Evolutionary conservation across 2,113 vertebrate genomes (phyloP).

Genomic region (Engystomops pustulosus): DNA sequence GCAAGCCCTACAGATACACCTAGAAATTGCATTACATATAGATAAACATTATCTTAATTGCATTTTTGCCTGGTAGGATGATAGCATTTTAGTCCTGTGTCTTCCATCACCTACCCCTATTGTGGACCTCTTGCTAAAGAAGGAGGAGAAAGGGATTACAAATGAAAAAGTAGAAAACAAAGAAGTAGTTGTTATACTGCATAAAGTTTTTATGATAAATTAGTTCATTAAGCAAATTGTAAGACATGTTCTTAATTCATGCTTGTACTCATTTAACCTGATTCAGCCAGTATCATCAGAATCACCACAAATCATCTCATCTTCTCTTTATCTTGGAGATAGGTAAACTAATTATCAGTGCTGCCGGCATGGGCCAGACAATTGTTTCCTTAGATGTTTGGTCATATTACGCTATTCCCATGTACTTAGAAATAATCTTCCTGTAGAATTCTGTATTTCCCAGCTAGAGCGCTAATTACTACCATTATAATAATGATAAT

Average conservation of each 20-base stretch:
- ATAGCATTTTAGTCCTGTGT: no score
- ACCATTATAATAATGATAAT: slow-evolving; percentile 42
- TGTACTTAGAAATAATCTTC: slow-evolving; percentile 17
- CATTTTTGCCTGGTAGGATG: no score
- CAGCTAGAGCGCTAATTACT: slow-evolving; percentile 36
- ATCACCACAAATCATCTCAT: background rate
- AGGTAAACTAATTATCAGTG: slow-evolving; percentile 26
- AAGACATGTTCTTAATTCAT: background rate
- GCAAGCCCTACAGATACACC: no score
- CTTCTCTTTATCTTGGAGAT: slow-evolving; percentile 13
- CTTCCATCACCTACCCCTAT: no score
- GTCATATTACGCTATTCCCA: background rate
- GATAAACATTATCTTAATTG: no score
- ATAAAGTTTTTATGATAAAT: no score
- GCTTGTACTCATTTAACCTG: background rate
- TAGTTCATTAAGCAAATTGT: background rate
- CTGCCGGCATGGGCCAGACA: background rate
- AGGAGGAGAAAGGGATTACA: no score
- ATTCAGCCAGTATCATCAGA: background rate
- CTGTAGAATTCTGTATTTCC: slow-evolving; percentile 7
- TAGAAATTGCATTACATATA: no score
- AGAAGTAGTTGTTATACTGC: no score
- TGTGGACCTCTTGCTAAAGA: no score
- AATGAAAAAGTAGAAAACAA: no score
- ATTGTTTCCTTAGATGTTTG: slow-evolving; percentile 22